Conservation (phyloP, 1,140 invertebrate genomes). For the Eufriesea mexicana region DNA sequence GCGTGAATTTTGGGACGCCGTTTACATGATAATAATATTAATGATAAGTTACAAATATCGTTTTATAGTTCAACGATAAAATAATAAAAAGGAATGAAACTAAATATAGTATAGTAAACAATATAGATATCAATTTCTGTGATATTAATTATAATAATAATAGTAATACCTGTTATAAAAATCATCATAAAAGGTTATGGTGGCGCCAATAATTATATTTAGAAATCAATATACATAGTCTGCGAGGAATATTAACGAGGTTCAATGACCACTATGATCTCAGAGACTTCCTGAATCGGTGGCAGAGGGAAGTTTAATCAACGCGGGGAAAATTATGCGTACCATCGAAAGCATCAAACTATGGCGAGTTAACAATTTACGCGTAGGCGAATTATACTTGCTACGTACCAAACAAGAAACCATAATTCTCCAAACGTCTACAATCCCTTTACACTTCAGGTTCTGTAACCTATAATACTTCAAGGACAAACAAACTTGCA, state of each 20-base stretch:
- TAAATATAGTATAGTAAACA: too few species aligned
- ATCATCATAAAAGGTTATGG: neutral
- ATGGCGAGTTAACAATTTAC: neutral
- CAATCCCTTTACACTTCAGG: neutral
- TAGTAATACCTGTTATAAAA: too few species aligned
- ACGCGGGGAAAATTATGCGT: neutral
- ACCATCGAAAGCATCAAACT: neutral
- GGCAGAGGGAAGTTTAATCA: conserved; percentile 1
- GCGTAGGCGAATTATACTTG: neutral
- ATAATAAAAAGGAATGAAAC: too few species aligned
- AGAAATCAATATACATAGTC: too few species aligned
- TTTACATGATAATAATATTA: too few species aligned
- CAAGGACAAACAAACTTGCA: neutral
- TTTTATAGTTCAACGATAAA: too few species aligned
- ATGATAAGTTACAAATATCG: too few species aligned
- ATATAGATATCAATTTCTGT: too few species aligned
- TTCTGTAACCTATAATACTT: neutral
- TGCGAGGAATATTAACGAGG: neutral
- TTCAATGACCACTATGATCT: neutral
- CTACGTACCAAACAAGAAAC: neutral
- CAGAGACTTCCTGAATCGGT: neutral
- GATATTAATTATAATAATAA: too few species aligned
- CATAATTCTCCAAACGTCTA: neutral
- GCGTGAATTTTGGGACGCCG: too few species aligned
- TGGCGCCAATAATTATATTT: too few species aligned